Evolutionary conservation across 2,888 invertebrate species (phyloP).

Genomic region (Eurytoma adleriae): DNA sequence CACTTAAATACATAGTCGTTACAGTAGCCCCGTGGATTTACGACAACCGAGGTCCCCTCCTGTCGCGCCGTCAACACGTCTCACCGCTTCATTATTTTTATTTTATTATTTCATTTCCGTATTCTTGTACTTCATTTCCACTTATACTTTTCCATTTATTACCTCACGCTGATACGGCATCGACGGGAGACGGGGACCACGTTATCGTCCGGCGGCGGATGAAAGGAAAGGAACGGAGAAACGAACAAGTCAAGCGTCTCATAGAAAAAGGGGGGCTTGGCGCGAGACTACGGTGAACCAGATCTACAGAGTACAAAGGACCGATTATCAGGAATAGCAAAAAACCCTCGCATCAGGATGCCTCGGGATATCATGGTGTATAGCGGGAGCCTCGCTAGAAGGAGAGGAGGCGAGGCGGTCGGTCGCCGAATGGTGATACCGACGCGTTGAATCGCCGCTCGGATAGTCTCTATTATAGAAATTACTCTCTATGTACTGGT

Average conservation of each 20-base stretch:
- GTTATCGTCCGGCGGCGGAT: background rate
- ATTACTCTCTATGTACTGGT: background rate
- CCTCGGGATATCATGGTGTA: background rate
- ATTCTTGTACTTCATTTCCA: background rate
- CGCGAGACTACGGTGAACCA: conserved; percentile 24
- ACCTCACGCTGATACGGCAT: background rate
- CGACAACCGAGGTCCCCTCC: conserved; percentile 19
- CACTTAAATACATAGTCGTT: conserved; percentile 33
- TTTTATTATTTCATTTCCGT: background rate
- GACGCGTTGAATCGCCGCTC: conserved; percentile 37
- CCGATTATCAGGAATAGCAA: conserved; percentile 11
- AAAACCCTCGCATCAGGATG: background rate
- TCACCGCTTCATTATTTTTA: conserved; percentile 1
- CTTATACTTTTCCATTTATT: background rate
- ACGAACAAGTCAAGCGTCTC: background rate
- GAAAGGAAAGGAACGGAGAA: conserved; percentile 2
- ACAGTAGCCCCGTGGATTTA: conserved; percentile 25
- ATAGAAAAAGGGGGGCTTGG: conserved; percentile 38
- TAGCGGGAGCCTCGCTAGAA: background rate
- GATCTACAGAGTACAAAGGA: conserved; percentile 18
- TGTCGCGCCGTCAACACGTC: background rate
- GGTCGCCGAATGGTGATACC: background rate
- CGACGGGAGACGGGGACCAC: background rate
- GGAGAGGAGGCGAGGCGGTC: background rate
- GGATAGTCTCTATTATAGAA: background rate